phyloP scores from a whole-genome alignment of 2,113 vertebrate species.

The Corythoichthys haematopterus region DNA sequence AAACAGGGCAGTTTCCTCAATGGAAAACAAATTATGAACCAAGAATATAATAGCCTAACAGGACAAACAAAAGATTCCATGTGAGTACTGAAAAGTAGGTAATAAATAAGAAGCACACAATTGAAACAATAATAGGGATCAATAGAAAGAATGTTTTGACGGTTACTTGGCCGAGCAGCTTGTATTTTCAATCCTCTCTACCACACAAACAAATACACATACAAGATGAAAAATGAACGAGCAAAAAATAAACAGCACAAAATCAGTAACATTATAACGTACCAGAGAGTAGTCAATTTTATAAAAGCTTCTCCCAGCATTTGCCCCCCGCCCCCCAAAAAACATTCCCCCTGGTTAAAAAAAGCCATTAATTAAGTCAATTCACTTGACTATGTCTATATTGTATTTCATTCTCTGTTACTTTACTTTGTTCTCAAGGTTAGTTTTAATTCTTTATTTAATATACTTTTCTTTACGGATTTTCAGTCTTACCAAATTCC shows the following conservation, averaged over 20 bases:
- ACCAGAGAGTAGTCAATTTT: background rate
- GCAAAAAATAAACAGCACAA: background rate
- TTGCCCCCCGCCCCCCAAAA: no score
- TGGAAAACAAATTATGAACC: background rate
- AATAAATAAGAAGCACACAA: slow-evolving; percentile 18
- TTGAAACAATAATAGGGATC: background rate
- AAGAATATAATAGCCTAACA: background rate
- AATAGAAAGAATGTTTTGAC: background rate
- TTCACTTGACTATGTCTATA: background rate
- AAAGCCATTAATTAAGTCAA: background rate
- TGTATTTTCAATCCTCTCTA: slow-evolving; percentile 1
- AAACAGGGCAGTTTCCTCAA: background rate
- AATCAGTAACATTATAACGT: background rate
- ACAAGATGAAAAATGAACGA: background rate
- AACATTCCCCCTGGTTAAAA: background rate
- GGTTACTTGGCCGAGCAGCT: slow-evolving; percentile 5
- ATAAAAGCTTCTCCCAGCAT: background rate
- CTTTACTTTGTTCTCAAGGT: background rate
- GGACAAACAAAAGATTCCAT: background rate
- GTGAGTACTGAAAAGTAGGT: background rate
- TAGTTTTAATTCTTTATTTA: background rate
- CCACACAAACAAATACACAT: background rate
- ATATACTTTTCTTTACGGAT: background rate
- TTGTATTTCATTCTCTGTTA: background rate
- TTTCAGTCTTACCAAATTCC: background rate